Percentiles rank a stretch among this genome's conserved stretches.
phyloP scores from a whole-genome alignment of 2,888 invertebrate genomes.

The Ramazzottius varieornatus region DNA sequence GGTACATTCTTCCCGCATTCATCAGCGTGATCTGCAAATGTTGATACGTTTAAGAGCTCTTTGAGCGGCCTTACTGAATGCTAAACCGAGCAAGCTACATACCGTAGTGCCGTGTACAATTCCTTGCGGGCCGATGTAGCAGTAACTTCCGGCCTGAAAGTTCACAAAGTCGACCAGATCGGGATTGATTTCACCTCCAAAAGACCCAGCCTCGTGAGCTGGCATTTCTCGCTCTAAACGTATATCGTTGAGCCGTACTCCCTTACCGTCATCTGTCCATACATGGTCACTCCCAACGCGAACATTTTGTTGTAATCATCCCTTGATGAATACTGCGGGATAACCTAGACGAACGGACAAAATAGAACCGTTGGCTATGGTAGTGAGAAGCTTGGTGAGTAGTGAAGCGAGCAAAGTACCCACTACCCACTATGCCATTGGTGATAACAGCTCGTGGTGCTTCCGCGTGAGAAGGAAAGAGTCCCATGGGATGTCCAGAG shows the following conservation, averaged over 20 bases:
- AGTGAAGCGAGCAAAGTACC: too few relatives aligned
- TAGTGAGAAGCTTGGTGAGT: constrained; percentile 3
- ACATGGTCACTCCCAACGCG: constrained; percentile 33
- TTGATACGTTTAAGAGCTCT: too few relatives aligned
- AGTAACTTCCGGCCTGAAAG: constrained; percentile 34
- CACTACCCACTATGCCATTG: constrained; percentile 32
- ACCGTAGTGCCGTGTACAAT: constrained; percentile 38
- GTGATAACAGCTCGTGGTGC: constrained; percentile 33
- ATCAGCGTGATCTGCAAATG: constrained; percentile 33
- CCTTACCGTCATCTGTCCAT: constrained; percentile 39
- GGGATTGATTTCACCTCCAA: too few relatives aligned
- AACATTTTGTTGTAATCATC: constrained; percentile 32
- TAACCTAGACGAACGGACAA: constrained; percentile 20
- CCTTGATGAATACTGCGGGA: constrained; percentile 32
- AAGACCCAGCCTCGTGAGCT: too few relatives aligned
- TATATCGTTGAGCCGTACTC: too few relatives aligned
- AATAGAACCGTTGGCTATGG: neutral
- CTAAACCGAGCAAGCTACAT: constrained; percentile 10
- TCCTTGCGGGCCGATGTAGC: constrained; percentile 37
- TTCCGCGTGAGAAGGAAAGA: constrained; percentile 26
- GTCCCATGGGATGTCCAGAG: constrained; percentile 34
- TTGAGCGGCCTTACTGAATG: neutral
- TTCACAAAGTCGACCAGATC: too few relatives aligned
- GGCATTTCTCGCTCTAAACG: too few relatives aligned
- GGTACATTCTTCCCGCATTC: constrained; percentile 32